Evolutionary conservation across 2,888 invertebrate species (phyloP).

Genomic region (Thyatira batis): DNA sequence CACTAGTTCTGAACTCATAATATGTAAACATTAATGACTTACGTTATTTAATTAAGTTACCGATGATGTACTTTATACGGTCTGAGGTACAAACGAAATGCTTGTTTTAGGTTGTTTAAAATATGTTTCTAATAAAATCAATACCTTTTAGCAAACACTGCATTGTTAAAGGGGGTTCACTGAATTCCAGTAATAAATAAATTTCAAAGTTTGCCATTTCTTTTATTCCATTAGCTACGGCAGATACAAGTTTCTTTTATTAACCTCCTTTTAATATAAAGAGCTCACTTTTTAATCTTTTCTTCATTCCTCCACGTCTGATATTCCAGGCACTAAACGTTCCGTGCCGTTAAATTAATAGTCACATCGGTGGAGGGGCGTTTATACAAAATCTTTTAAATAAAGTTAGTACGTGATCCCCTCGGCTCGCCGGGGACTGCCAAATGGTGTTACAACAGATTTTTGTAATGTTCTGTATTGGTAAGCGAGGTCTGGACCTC

Average conservation of each 20-base stretch:
- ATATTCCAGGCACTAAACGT: slow-evolving; percentile 51
- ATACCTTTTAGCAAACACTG: too few relatives aligned
- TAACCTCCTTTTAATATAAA: slow-evolving; percentile 11
- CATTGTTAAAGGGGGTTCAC: background rate
- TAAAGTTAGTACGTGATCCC: slow-evolving; percentile 72
- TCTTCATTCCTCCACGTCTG: slow-evolving; percentile 43
- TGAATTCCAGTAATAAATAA: background rate
- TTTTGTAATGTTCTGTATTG: slow-evolving; percentile 79
- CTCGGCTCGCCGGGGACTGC: slow-evolving; percentile 51
- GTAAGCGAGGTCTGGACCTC: slow-evolving; percentile 71
- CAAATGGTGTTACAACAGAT: slow-evolving; percentile 79
- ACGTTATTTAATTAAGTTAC: too few relatives aligned
- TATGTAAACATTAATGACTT: too few relatives aligned
- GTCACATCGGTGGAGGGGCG: slow-evolving; percentile 56
- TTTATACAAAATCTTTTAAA: slow-evolving; percentile 73
- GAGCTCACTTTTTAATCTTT: slow-evolving; percentile 21
- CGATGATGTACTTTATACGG: too few relatives aligned
- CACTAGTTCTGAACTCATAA: too few relatives aligned
- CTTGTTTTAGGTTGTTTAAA: too few relatives aligned
- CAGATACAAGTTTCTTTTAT: background rate
- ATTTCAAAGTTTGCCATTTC: background rate
- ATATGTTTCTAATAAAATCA: too few relatives aligned
- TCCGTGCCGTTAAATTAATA: slow-evolving; percentile 63
- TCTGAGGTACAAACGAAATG: too few relatives aligned
- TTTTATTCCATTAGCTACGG: slow-evolving; percentile 4